Evolutionary conservation across 64 coral and sea anemone genomes (phyloP).

Genomic region (Dendronephthya gigantea): DNA sequence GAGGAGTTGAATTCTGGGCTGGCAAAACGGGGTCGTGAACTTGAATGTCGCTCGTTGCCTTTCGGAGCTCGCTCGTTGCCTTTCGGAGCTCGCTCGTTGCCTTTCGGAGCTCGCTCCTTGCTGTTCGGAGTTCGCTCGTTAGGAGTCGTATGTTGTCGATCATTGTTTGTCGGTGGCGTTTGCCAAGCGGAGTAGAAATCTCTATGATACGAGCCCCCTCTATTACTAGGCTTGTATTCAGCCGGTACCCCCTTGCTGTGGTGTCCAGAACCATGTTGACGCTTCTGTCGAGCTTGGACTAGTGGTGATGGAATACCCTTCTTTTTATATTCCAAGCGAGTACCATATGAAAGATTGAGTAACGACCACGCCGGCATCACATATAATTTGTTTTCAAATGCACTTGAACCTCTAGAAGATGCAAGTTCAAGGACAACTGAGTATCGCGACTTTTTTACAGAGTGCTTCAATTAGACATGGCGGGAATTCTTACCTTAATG

Average conservation of each 20-base stretch:
- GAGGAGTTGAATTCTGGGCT: no score
- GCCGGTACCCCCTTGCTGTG: background rate
- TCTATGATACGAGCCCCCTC: background rate
- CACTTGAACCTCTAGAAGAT: background rate
- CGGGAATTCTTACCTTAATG: slow-evolving; percentile 9
- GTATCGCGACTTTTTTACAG: no score
- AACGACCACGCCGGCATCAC: background rate
- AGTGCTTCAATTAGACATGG: no score
- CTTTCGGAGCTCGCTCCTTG: background rate
- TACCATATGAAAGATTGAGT: background rate
- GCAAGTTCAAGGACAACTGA: background rate
- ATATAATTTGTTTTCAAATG: slow-evolving; percentile 3
- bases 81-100: background rate
- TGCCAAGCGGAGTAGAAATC: background rate
- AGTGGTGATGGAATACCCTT: background rate
- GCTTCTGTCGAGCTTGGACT: background rate
- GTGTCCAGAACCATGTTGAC: background rate
- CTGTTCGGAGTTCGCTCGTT: background rate
- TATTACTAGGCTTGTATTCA: background rate
- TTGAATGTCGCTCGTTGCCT: background rate
- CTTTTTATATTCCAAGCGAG: background rate
- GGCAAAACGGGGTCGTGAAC: no score
- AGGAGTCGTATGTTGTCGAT: background rate
- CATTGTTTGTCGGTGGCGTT: background rate
- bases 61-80: background rate